Evolutionary conservation across 2,113 vertebrate genomes (phyloP), one percentile per base, ranked within the genome.

Genomic region (Pteropus alecto): DNA sequence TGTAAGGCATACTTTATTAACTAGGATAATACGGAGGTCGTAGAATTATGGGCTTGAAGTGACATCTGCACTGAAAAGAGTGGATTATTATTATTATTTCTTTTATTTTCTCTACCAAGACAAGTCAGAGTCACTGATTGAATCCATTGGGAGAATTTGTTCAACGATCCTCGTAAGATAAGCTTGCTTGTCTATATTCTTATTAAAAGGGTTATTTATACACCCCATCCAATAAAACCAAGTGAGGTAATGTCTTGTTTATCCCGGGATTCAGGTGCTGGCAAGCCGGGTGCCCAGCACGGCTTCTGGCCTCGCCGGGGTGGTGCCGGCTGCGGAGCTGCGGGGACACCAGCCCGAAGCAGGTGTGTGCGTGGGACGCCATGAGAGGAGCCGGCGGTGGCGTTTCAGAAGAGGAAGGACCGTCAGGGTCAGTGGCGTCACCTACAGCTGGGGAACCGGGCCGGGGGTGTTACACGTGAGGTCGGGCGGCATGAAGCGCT

Each of bases 181-280:
- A 67, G 48, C 38, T 51, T 26, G 35, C 6, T 54, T 76, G 28
- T 74, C 58, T 46, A 26, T 2, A 2, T 58, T 43, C 15, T 12
- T 38, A n/a, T 58, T 51, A 65, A 61, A 86, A 73, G 16, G 48
- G 41, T 71, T 73, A 83, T 30, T 84, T 84, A 83, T 5, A n/a
- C 12, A 90, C 70, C 7, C 81, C 10, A 70, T 54, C 15, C 30
- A 73, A 13, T 77, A 88, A 95, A 77, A 61, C 35, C 76, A 68
- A 77, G 33, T 61, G 61, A 90, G 70, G 19, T 70, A 87, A 87
- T 56, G 73, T 95, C 93, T 97, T 58, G 30, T 93, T 77, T 84
- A 90, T 54, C 21, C n/a, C 61, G 33, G 35, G 83, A 92, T 28
- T n/a, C 38, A 19, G 67, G 58, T 18, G 33, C 67, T 46, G 65